Conservation (phyloP, 2,888 invertebrate species). For the Chorisops tibialis region DNA sequence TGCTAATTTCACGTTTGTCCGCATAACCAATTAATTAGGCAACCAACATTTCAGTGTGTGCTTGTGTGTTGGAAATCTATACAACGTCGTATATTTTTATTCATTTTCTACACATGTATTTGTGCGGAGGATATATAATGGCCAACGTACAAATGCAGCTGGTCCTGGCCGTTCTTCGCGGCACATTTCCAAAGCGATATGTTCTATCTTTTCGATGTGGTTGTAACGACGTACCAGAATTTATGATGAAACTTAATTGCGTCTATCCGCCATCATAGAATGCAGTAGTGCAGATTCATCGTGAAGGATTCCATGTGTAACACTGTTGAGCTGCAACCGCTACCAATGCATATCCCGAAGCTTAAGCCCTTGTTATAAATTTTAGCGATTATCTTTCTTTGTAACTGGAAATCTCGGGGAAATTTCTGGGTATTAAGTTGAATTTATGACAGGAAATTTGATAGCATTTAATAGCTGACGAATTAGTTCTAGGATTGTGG, state of each 20-base stretch:
- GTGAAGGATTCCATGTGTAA: not conserved
- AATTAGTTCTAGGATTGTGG: too few species aligned
- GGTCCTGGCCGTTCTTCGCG: too few species aligned
- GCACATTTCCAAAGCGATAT: too few species aligned
- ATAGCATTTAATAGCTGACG: not conserved
- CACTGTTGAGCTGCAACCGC: not conserved
- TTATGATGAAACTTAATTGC: slow-evolving; percentile 3
- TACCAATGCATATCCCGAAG: not conserved
- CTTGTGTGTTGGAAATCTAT: too few species aligned
- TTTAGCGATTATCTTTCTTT: slow-evolving; percentile 8
- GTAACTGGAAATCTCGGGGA: not conserved
- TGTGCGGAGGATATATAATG: not conserved
- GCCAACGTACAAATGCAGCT: too few species aligned
- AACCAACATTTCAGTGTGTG: too few species aligned
- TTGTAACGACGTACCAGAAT: not conserved
- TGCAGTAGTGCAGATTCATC: not conserved
- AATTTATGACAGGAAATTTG: slow-evolving; percentile 6
- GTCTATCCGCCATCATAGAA: slow-evolving; percentile 2
- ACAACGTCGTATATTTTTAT: too few species aligned
- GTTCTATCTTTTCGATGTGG: not conserved
- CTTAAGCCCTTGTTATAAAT: not conserved
- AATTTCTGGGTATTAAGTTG: slow-evolving; percentile 5
- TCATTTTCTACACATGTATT: not conserved
- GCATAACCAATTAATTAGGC: slow-evolving; percentile 12
- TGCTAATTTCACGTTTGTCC: slow-evolving; percentile 9